Evolutionary conservation across 2,888 invertebrate genomes (phyloP), one percentile per base, ranked within the genome.

Genomic region (Silvanus unidentatus): DNA sequence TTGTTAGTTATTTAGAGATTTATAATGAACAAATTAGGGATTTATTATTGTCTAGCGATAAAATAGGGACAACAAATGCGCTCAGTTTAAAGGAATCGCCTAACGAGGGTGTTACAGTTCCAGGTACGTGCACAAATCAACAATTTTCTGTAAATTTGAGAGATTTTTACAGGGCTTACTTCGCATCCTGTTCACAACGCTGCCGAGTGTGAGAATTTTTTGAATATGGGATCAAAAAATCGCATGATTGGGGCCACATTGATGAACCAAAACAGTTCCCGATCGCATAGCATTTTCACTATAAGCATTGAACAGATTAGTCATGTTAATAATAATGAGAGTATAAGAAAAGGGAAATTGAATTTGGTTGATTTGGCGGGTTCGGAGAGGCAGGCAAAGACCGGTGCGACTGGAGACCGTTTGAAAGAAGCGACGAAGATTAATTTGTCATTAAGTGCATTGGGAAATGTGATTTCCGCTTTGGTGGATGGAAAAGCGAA

Each of bases 351-450:
- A 62, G 84, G 87, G 1, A 88, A 92, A 69, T 74, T 94, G 11
- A 91, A 92, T 66, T 72, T 94, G 43, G 93, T 93, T 0, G 93
- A 94, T 73, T 72, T 94, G 58, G 93, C 93, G 1, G 93, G 93
- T 4, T 88, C 88, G 16, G 93, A 94, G 63, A 71, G 92, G 46
- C 92, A 92, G 68, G 78, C 83, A 2, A 89, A 92, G 69, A 78
- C 78, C 59, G 90, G 89, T n/a, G 88, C 92, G 0, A 84, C 85
- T 5, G 92, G 92, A 0, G 88, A 88, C 50, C 74, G 92, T 10
- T 72, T 93, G 16, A 90, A 87, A 62, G 92, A 93, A 71, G 92
- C 91, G 0, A 89, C 89, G 0, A 92, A 91, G 72, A 93, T 92
- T 46, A 93, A 93, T 73, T 70, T 93, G 40, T 90, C 89, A 0